A percentile compares a stretch with the other conserved stretches of the same genome.
phyloP scores from a whole-genome alignment of 2,797 vertebrate species.

The Typhlichthys eigenmanni region DNA sequence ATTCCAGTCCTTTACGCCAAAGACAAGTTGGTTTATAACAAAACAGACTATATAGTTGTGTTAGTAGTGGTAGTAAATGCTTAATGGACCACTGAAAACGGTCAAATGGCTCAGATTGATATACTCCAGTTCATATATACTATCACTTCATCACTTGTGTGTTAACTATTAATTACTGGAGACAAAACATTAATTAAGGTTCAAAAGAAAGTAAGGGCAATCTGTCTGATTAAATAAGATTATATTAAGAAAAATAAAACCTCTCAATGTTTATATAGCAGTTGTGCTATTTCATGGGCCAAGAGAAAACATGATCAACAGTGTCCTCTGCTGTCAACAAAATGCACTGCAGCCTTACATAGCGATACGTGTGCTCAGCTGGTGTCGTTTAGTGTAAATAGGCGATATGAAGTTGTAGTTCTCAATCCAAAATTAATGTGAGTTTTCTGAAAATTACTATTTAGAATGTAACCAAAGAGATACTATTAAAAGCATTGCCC shows the following conservation, averaged over 20 bases:
- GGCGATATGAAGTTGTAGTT: background rate
- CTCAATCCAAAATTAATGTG: background rate
- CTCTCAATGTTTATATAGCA: constrained; percentile 6
- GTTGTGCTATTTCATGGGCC: background rate
- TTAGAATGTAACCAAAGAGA: background rate
- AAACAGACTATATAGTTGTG: background rate
- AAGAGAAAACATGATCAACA: constrained; percentile 63
- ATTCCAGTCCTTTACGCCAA: constrained; percentile 2
- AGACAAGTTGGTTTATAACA: background rate
- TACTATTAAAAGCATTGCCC: too few relatives aligned
- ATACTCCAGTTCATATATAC: background rate
- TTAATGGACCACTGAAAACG: constrained; percentile 6
- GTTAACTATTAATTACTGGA: background rate
- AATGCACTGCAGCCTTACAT: constrained; percentile 21
- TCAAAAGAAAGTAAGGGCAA: background rate
- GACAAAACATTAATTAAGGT: background rate
- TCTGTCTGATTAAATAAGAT: too few relatives aligned
- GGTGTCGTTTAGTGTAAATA: background rate
- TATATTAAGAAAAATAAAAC: constrained; percentile 9
- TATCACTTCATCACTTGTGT: too few relatives aligned
- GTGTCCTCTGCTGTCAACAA: constrained; percentile 63
- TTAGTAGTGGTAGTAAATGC: constrained; percentile 2
- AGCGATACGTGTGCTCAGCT: background rate
- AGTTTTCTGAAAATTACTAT: background rate
- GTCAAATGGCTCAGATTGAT: background rate